Conservation (phyloP, 2,113 vertebrate species). For the Leucoraja erinaceus region DNA sequence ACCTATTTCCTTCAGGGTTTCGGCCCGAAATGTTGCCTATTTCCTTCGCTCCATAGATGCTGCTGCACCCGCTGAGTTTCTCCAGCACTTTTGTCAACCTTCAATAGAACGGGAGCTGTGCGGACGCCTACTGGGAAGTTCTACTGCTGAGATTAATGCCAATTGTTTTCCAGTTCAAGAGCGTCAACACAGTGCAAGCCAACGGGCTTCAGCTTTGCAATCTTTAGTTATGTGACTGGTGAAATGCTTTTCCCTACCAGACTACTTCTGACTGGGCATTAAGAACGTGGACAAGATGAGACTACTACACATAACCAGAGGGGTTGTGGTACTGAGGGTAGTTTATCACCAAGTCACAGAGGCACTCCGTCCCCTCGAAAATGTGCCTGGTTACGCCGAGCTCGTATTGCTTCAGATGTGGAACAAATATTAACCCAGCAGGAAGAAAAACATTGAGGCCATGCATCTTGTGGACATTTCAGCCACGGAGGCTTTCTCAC, state of each 20-base stretch:
- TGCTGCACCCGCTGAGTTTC: no score
- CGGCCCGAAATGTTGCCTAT: no score
- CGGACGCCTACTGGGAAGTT: not conserved
- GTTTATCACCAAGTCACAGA: not conserved
- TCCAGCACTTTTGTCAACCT: no score
- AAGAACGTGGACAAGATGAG: not conserved
- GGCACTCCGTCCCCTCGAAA: not conserved
- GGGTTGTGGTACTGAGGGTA: not conserved
- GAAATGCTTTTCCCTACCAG: not conserved
- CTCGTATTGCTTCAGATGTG: not conserved
- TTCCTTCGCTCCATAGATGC: no score
- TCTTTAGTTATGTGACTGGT: not conserved
- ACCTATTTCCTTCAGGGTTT: no score
- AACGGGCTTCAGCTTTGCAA: not conserved
- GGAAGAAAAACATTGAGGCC: no score
- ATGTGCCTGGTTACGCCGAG: not conserved
- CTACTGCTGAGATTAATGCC: not conserved
- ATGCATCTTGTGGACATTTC: no score
- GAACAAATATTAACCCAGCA: no score
- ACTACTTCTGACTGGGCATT: not conserved
- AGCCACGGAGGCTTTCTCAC: no score
- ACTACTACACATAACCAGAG: not conserved
- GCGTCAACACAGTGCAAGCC: not conserved
- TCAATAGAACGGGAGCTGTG: not conserved
- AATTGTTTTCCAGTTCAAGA: not conserved